These are phyloP conservation scores for Drosophila baimaii DNA, from an alignment of 1,140 invertebrate genomes.

Conservation along the genomic window DNA sequence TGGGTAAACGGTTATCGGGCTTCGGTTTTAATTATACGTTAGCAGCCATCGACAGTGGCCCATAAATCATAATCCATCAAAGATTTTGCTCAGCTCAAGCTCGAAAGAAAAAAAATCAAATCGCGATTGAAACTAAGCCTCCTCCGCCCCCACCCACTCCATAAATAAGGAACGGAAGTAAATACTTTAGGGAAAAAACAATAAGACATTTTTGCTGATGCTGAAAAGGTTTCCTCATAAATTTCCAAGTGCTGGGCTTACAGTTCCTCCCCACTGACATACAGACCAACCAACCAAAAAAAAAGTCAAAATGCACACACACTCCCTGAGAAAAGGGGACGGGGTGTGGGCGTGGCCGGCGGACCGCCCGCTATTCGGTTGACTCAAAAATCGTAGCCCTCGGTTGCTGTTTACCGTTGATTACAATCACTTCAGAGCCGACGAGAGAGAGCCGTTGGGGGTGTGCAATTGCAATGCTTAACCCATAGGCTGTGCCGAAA, in stretches of 20 bases:
- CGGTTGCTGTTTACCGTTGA: constrained; percentile 62
- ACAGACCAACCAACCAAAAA: no score
- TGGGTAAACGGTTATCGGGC: constrained; percentile 59
- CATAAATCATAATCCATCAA: constrained; percentile 83
- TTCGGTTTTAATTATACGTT: constrained; percentile 78
- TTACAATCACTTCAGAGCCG: constrained; percentile 72
- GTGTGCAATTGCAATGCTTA: constrained; percentile 68
- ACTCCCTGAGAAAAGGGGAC: constrained; percentile 25
- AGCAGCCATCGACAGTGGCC: constrained; percentile 63
- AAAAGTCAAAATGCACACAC: constrained; percentile 30
- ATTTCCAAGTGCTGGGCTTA: constrained; percentile 34
- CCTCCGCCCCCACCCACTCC: background rate
- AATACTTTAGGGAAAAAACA: constrained; percentile 66
- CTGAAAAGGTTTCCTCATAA: constrained; percentile 59
- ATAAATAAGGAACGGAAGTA: constrained; percentile 60
- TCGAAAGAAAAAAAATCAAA: constrained; percentile 57
- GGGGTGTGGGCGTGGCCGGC: constrained; percentile 58
- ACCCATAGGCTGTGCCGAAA: constrained; percentile 24
- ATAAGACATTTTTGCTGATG: constrained; percentile 51
- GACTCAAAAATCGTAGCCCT: constrained; percentile 46
- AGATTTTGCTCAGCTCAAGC: constrained; percentile 63
- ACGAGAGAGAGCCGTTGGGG: constrained; percentile 23
- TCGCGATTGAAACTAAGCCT: constrained; percentile 62
- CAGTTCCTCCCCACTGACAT: constrained; percentile 70
- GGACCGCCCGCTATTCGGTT: constrained; percentile 64